Conservation (phyloP, 2,888 invertebrate genomes). For the Lithophane socia region DNA sequence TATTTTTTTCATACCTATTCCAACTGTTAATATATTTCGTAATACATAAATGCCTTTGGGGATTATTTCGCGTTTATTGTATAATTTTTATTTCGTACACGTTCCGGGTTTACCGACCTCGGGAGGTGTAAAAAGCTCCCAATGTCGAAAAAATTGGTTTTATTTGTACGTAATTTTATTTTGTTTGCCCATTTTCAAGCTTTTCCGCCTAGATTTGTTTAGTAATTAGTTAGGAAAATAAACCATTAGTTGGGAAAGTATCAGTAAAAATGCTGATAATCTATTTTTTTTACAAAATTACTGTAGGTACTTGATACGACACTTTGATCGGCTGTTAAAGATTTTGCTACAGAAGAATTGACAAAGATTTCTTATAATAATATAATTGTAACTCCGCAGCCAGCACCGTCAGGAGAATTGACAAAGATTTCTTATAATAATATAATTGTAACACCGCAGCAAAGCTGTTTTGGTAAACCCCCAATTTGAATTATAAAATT, state of each 20-base stretch:
- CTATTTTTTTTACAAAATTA: background rate
- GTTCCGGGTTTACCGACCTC: constrained; percentile 32
- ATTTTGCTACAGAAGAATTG: background rate
- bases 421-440: background rate
- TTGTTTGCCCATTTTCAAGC: background rate
- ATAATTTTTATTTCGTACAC: constrained; percentile 61
- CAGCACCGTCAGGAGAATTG: background rate
- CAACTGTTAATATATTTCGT: constrained; percentile 39
- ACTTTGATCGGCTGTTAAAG: background rate
- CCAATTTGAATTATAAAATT: background rate
- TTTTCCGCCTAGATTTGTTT: background rate
- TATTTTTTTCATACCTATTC: constrained; percentile 3
- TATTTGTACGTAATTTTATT: constrained; percentile 30
- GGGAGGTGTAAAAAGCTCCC: constrained; percentile 25
- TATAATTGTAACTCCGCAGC: background rate
- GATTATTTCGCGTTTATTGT: constrained; percentile 59
- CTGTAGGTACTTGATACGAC: background rate
- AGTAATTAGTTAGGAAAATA: background rate
- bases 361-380: background rate
- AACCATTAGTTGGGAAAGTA: too few relatives aligned
- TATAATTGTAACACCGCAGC: background rate
- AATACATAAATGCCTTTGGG: constrained; percentile 42
- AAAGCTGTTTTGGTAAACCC: background rate
- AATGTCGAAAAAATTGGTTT: constrained; percentile 37
- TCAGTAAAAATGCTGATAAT: background rate